Base-by-base conservation (phyloP, 1,140 invertebrate genomes). In the Cydia splendana region DNA sequence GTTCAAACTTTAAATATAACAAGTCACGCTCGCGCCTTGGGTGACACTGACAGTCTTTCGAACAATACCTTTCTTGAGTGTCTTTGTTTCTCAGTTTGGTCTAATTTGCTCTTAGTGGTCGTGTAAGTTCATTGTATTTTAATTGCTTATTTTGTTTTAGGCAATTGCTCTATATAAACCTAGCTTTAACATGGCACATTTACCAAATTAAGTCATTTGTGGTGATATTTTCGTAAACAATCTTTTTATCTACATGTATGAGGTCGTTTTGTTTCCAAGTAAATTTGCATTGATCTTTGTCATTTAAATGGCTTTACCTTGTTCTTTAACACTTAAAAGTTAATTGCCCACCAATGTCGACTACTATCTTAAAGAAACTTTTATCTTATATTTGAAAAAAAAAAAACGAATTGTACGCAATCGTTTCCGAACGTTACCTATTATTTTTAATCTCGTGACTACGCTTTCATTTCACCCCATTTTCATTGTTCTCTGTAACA, bases 221-320 rank as follows among this genome's bases (percentile, higher is more conserved):
- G 18, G 15, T 38, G 15, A 28, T 42, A 71, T 71, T 71, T 71
- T 38, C 65, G 34, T 71, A n/a, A 45, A 45, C n/a, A 42, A 42
- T n/a, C 12, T 18, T 34, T 42, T 10, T 71, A 34, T 0, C 5
- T 18, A 48, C 45, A 2, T 7, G 45, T 15, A 71, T 71, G 67
- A 71, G 18, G 67, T 71, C 67, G 34, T 71, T 71, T 71, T 69
- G 65, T 69, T 69, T 38, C 30, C 13, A 69, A 57, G 53, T 57
- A n/a, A n/a, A n/a, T 57, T 57, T 18, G 38, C 65, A 38, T 34
- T 69, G 34, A 69, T 69, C 34, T 38, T 57, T 69, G 65, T n/a
- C 65, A 38, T 34, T 34, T 69, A 69, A 69, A 34, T 30, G 28
- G 12, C 38, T 69, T 67, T 38, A 71, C 67, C 67, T 71, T 71